Base-by-base conservation (phyloP, 2,888 invertebrate genomes). In the Ditylenchus weischeri region DNA sequence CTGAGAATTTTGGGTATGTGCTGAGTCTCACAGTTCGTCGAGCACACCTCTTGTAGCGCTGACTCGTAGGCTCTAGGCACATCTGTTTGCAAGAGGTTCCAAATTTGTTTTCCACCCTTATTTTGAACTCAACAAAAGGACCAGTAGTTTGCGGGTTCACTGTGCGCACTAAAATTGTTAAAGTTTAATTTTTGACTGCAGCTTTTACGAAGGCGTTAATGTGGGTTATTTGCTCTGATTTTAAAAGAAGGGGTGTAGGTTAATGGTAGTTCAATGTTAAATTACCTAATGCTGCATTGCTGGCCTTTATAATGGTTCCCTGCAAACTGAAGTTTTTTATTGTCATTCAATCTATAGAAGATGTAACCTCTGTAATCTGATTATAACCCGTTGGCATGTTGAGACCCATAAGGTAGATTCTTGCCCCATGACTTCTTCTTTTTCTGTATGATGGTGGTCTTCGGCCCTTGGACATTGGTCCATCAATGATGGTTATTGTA, bases 31-130 rank as follows among this genome's bases (percentile, higher is more conserved):
- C 38, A 10, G 50, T 65, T 35, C 62, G 21, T 43, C 85, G 89
- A 29, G 88, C 88, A 66, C 88, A 89, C 13, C 86, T 87, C 76
- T 84, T 90, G 75, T 89, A 89, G 29, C 69, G 51, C 19, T 69
- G 70, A n/a, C 58, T 23, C 2, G 29, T 6, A 15, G 43, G 43
- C 36, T 69, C 70, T 13, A 69, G 65, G 49, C 69, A 69, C 69
- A 69, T 72, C 35, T 69, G 69, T 38, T 72, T 72, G 62, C 69
- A 69, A 11, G 70, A 11, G 29, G 47, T 69, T 13, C 69, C 69
- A 23, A 71, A 69, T n/a, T 70, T 54, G 50, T 69, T 69, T 50
- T 72, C 69, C 7, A 69, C 69, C 19, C 69, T 49, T n/a, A 69
- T 71, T 65, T 69, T 69, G 57, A 69, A 69, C 62, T 69, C 69